Conservation (phyloP, 2,113 vertebrate genomes). For the Eolophus roseicapilla region DNA sequence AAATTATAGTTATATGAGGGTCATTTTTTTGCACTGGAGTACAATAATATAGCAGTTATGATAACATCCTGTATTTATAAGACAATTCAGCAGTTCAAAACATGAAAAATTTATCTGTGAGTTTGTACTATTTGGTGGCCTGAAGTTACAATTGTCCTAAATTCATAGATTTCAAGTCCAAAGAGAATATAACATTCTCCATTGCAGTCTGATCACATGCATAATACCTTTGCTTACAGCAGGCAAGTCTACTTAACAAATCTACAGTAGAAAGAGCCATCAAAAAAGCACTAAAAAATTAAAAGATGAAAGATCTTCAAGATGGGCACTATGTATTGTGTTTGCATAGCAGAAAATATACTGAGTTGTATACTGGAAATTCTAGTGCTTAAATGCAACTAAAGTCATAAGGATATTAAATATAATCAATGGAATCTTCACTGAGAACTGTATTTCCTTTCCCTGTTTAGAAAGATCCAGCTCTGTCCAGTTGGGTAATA, state of each 20-base stretch:
- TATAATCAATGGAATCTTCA: neutral
- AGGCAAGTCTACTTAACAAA: neutral
- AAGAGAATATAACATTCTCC: neutral
- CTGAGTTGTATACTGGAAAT: neutral
- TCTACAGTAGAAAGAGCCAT: neutral
- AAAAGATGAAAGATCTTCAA: neutral
- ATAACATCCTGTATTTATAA: neutral
- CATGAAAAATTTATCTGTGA: neutral
- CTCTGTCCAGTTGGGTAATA: neutral
- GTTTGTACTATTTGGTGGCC: neutral
- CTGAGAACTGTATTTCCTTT: neutral
- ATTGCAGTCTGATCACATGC: neutral
- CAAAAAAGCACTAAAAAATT: neutral
- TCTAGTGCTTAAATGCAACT: neutral
- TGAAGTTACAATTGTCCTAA: neutral
- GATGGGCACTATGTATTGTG: neutral
- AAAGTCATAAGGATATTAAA: neutral
- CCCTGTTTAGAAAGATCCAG: neutral
- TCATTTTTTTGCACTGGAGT: neutral
- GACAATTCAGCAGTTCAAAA: neutral
- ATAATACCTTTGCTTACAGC: neutral
- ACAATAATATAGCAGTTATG: neutral
- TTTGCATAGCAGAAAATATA: neutral
- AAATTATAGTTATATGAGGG: neutral
- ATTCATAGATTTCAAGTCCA: neutral